A percentile compares a stretch with the other conserved stretches of the same genome.
Evolutionary conservation across 2,797 vertebrate genomes (phyloP).

Genomic region (Limosa lapponica): DNA sequence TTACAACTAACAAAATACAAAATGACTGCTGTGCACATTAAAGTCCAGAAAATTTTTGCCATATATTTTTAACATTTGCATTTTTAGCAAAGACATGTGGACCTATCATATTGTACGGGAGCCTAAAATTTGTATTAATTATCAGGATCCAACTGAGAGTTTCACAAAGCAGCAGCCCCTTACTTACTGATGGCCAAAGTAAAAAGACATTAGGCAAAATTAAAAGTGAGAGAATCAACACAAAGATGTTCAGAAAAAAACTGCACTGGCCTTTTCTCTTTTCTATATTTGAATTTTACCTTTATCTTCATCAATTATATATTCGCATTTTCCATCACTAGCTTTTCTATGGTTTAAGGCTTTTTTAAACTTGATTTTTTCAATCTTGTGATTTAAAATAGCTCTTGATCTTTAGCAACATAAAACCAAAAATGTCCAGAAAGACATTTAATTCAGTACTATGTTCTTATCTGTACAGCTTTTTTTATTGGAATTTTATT

Average conservation of each 20-base stretch:
- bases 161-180: not conserved
- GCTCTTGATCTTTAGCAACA: not conserved
- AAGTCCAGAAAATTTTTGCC: not conserved
- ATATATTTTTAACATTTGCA: not conserved
- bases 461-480: not conserved
- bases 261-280: not conserved
- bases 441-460: not conserved
- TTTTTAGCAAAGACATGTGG: not conserved
- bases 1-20: not conserved
- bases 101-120: not conserved
- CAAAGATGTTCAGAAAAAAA: not conserved
- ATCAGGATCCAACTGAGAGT: not conserved
- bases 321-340: not conserved
- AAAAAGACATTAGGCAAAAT: not conserved
- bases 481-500: not conserved
- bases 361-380: conserved; percentile 14
- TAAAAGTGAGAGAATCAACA: not conserved
- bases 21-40: not conserved
- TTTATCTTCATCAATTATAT: not conserved
- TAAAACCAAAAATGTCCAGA: not conserved
- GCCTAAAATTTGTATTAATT: not conserved
- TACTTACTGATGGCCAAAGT: not conserved
- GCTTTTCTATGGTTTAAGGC: not conserved
- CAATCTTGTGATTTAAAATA: not conserved
- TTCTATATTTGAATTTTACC: not conserved